Evolutionary conservation across 2,113 vertebrate species (phyloP).

Genomic region (Oxyruncus cristatus): DNA sequence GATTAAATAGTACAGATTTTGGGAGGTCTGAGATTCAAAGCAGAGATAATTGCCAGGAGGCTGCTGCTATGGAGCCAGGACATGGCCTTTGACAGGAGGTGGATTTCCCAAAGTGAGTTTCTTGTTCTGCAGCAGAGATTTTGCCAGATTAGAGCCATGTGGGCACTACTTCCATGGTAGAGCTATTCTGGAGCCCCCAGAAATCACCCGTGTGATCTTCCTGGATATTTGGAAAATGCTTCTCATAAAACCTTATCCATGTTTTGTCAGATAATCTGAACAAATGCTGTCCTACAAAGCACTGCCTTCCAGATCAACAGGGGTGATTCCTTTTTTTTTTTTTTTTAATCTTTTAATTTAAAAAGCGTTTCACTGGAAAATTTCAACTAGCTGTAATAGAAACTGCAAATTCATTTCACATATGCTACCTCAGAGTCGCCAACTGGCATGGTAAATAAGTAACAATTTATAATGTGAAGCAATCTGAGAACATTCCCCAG

Average conservation of each 20-base stretch:
- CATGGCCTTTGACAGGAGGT: background rate
- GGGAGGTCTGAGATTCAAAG: background rate
- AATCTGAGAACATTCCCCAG: conserved; percentile 1
- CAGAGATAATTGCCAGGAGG: background rate
- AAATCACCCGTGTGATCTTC: fast-evolving
- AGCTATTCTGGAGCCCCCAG: background rate
- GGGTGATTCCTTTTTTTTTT: background rate
- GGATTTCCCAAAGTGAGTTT: background rate
- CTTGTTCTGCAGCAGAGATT: background rate
- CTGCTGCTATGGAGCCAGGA: background rate
- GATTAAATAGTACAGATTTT: background rate
- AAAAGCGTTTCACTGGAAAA: background rate
- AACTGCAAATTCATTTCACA: conserved; percentile 6
- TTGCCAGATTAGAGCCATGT: background rate
- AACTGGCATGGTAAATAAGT: background rate
- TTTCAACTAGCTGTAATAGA: background rate
- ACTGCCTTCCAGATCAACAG: background rate
- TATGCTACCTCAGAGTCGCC: conserved; percentile 9
- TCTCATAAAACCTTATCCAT: background rate
- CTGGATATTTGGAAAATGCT: background rate
- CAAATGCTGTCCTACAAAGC: background rate
- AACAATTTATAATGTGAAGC: background rate
- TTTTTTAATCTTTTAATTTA: background rate
- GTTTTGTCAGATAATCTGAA: background rate
- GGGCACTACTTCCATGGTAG: background rate